Conservation (phyloP, 1,140 invertebrate species). For the Radopholus similis region DNA sequence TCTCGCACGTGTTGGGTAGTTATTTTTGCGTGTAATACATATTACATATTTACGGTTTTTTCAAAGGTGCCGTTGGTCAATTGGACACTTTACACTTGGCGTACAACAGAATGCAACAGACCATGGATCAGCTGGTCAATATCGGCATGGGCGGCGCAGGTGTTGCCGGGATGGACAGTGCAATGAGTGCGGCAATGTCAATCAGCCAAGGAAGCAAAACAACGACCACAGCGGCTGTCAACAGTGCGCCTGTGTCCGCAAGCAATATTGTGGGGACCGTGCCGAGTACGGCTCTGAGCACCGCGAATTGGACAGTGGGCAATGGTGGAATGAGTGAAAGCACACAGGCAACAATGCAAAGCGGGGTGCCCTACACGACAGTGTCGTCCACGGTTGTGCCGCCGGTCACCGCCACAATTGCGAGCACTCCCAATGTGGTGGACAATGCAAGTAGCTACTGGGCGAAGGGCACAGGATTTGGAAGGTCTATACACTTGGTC, state of each 20-base stretch:
- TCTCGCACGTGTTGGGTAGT: background rate
- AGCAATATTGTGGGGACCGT: background rate
- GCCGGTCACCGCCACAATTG: background rate
- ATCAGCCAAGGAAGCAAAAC: background rate
- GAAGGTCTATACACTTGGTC: too few species aligned
- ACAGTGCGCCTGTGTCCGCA: background rate
- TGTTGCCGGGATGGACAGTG: background rate
- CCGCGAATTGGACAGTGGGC: too few species aligned
- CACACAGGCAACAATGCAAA: too few species aligned
- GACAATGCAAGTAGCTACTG: constrained; percentile 67
- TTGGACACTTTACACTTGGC: too few species aligned
- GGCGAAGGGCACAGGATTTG: constrained; percentile 89
- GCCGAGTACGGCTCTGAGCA: background rate
- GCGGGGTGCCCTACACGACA: too few species aligned
- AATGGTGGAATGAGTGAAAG: too few species aligned
- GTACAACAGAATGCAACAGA: too few species aligned
- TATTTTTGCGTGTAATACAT: background rate
- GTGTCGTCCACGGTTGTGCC: background rate
- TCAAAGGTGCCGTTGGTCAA: too few species aligned
- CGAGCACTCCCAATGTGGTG: constrained; percentile 9
- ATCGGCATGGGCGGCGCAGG: background rate
- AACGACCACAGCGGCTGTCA: background rate
- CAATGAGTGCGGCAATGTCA: background rate
- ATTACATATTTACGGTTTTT: background rate
- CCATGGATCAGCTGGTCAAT: constrained; percentile 8